Conservation (phyloP, 2,888 invertebrate species). For the Steromphala cineraria region DNA sequence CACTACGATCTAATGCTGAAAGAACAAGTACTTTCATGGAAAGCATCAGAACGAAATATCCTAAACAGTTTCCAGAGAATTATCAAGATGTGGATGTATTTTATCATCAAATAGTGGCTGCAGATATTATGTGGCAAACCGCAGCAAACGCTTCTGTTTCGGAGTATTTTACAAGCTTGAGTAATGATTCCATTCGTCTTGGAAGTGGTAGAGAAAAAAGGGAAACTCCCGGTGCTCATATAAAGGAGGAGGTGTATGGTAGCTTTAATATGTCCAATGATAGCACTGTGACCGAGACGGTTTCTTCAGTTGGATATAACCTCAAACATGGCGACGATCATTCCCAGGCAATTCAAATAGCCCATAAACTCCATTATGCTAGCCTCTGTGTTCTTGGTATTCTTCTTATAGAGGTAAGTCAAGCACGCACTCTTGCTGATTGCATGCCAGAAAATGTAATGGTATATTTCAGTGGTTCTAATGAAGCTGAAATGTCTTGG, state of each 20-base stretch:
- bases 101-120: conserved; percentile 31
- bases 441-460: no score
- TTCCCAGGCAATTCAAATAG: conserved; percentile 34
- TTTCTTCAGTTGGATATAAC: background rate
- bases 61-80: conserved; percentile 18
- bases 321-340: background rate
- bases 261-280: conserved; percentile 11
- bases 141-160: background rate
- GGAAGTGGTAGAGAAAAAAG: background rate
- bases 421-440: background rate
- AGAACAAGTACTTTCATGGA: conserved; percentile 34
- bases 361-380: conserved; percentile 46
- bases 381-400: conserved; percentile 41
- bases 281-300: background rate
- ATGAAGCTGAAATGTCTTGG: no score
- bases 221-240: background rate
- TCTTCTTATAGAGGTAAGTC: conserved; percentile 42
- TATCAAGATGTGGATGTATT: conserved; percentile 24
- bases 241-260: conserved; percentile 5
- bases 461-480: no score
- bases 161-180: background rate
- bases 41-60: conserved; percentile 29
- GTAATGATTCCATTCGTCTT: background rate
- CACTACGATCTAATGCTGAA: conserved; percentile 27
- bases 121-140: conserved; percentile 35